Conservation (phyloP, 2,888 invertebrate species). For the Thumatha senex region DNA sequence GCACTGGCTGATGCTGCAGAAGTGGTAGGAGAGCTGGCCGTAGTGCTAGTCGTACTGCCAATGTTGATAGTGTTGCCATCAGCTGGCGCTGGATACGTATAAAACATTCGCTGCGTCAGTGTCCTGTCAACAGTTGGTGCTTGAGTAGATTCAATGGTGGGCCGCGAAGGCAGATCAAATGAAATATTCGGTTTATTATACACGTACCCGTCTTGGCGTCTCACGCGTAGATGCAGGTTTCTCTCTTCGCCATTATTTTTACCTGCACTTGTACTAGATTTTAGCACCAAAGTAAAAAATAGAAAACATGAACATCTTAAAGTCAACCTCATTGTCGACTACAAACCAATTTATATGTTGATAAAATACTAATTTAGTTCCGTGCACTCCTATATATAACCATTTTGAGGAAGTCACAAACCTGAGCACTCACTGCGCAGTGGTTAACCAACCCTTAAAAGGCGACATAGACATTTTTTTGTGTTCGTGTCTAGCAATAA, state of each 20-base stretch:
- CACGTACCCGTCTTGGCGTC: conserved; percentile 73
- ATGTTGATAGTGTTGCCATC: conserved; percentile 48
- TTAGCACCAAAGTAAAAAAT: conserved; percentile 35
- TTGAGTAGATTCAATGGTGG: conserved; percentile 57
- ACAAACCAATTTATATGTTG: conserved; percentile 18
- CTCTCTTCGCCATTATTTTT: conserved; percentile 4
- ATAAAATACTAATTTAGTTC: conserved; percentile 49
- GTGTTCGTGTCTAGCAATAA: too few species aligned
- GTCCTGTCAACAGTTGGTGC: conserved; percentile 67
- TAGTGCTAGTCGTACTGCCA: conserved; percentile 44
- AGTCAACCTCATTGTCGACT: conserved; percentile 39
- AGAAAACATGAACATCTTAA: conserved; percentile 36
- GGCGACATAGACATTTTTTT: not conserved
- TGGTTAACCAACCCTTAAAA: conserved; percentile 50
- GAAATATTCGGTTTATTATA: conserved; percentile 69
- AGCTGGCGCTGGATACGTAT: conserved; percentile 67
- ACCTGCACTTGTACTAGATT: conserved; percentile 18
- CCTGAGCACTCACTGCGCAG: conserved; percentile 49
- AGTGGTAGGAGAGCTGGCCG: conserved; percentile 18
- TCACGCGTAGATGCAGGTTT: conserved; percentile 44
- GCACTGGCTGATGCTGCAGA: not conserved
- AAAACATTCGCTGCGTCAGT: conserved; percentile 71
- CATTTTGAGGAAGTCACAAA: conserved; percentile 50
- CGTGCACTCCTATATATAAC: conserved; percentile 59
- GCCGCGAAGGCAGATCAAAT: conserved; percentile 64